Evolutionary conservation across 2,797 vertebrate species (phyloP), one percentile per base, ranked within the genome.

Genomic region (Sebastes nivosus): DNA sequence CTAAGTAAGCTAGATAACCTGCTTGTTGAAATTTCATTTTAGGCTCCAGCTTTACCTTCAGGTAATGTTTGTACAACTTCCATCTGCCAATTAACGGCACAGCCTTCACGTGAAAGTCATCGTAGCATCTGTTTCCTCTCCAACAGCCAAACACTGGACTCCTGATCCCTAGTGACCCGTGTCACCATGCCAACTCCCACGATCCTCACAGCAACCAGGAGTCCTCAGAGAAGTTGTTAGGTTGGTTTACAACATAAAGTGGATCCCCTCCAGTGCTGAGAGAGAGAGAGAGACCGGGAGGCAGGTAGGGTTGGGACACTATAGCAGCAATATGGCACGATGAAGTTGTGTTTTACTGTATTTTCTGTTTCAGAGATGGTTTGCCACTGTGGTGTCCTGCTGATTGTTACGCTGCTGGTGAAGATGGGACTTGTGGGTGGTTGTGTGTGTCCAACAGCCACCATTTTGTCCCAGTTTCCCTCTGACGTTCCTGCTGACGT

Each of bases 401-500:
- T 96, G 84, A 69, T 95, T 25, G 64, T 84, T 14, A 59, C 79
- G 2, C 8, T 90, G 59, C 78, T 92, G 52, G 46, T 90, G 68
- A 87, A 83, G 27, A 86, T 80, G 6, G 70, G 82, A 2, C 82
- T 67, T 2, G 78, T 14, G 1, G 72, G 65, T 2, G 82, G 82
- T 30, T 98, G 97, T 71, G 87, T 86, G 79, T 98, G 97, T 92
- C 94, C 94, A 0, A n/a, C 75, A 20, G 91, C 91, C 80, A 89
- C 88, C 60, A 36, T 94, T 88, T 89, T 94, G 88, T 72, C 93
- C 67, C 84, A 76, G 70, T 95, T 96, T 87, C 94, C 86, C 55
- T 90, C 89, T 0, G 67, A 63, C 69, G 76, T 95, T 0, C 80
- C 90, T 3, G 58, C 83, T 1, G 90, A 93, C 68, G 86, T 68